Base-by-base conservation (phyloP, 2,797 vertebrate species). In the Morus bassanus region DNA sequence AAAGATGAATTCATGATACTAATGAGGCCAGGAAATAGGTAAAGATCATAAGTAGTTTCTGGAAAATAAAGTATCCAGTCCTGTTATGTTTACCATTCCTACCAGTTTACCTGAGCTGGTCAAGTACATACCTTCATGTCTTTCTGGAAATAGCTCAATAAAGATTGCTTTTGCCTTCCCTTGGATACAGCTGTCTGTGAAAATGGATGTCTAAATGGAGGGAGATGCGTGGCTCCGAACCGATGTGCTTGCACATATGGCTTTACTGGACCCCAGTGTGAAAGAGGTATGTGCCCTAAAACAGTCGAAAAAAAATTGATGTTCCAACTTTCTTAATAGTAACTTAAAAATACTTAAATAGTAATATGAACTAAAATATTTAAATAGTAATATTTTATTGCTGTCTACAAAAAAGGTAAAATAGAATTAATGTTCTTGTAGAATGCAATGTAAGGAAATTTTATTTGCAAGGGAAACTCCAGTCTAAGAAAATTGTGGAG, bases 251-350 rank as follows among this genome's bases (percentile, higher is more conserved):
- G 99, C 93, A 99, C 99, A 0, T 99, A 99, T 0, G 99, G 99
- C 97, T 99, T 99, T 91, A 99, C 99, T 10, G 99, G 99, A 86
- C 98, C 99, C 48, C 99, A 99, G 98, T 99, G 99, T 85, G 99
- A 99, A 98, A 98, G 99, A 99, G 99, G 99, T 99, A 99, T 39
- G 96, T 94, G 30, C 50, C 91, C 33, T 31, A 16, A 70, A 35
- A 37, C 31, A 18, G 24, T 30, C 18, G 13, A 10, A 23, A 25
- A 70, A 70, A 41, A 19, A 4, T 6, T 6, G 3, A 0, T 56
- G 6, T 77, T 78, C 72, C 31, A 39, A 5, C 43, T 63, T 92
- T 23, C 23, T 82, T 54, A 63, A 45, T 5, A 48, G 28, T 57
- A 68, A 51, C 57, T 67, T 77, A 21, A 85, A 80, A 89, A 81